phyloP scores from a whole-genome alignment of 2,113 vertebrate genomes.

The rabbit (Oryctolagus cuniculus) region mOryCun1.1 NC_091433.1:14577001-14577500 shows the following conservation, averaged over 20 bases:
- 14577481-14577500: constrained; percentile 42
- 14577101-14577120: constrained; percentile 46
- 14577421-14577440: constrained; percentile 33
- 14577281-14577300: constrained; percentile 49
- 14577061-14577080: background rate
- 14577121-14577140: background rate
- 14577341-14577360: constrained; percentile 71
- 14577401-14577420: constrained; percentile 73
- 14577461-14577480: constrained; percentile 56
- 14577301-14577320: background rate
- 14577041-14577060: background rate
- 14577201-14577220: background rate
- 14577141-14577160: background rate
- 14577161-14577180: background rate
- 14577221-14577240: constrained; percentile 19
- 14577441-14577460: constrained; percentile 74
- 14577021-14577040: background rate
- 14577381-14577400: constrained; percentile 51
- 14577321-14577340: constrained; percentile 58
- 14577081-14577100: background rate
- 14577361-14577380: constrained; percentile 67
- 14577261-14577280: constrained; percentile 14
- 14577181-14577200: background rate
- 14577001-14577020: background rate
- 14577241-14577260: background rate